Conservation (phyloP, 1,140 invertebrate genomes). For the Hyles euphorbiae region DNA sequence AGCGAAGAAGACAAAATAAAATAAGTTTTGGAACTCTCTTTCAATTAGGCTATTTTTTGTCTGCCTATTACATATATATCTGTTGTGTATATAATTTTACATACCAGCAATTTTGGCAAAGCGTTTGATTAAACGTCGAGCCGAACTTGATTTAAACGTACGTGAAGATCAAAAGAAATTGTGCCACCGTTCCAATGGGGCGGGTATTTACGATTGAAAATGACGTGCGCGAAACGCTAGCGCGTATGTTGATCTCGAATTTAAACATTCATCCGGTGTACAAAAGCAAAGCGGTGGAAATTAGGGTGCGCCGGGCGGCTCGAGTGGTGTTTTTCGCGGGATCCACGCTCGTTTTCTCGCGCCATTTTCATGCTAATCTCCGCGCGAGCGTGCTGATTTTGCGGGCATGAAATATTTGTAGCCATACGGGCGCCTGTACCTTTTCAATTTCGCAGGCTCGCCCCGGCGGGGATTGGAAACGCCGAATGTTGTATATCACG, state of each 20-base stretch:
- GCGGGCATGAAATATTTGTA: conserved; percentile 52
- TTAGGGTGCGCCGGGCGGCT: conserved; percentile 14
- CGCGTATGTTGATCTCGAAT: conserved; percentile 27
- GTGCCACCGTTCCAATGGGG: neutral
- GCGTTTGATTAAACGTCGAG: no score
- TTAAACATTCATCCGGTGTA: conserved; percentile 26
- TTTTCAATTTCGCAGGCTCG: conserved; percentile 45
- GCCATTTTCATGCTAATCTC: conserved; percentile 58
- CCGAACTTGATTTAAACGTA: no score
- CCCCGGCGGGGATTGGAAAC: conserved; percentile 31
- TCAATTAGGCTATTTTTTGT: no score
- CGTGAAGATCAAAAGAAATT: neutral
- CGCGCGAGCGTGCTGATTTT: conserved; percentile 40
- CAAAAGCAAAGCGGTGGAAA: conserved; percentile 21
- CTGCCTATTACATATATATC: no score
- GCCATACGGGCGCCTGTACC: conserved; percentile 38
- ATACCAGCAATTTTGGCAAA: no score
- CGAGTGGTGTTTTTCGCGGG: neutral
- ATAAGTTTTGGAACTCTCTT: no score
- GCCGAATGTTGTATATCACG: conserved; percentile 40
- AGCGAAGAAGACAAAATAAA: no score
- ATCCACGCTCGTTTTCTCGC: conserved; percentile 24
- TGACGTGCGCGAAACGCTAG: conserved; percentile 1
- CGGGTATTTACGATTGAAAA: conserved; percentile 3
- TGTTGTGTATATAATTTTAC: no score